Conservation (phyloP, 2,888 invertebrate species). For the Diarsia mendica region DNA sequence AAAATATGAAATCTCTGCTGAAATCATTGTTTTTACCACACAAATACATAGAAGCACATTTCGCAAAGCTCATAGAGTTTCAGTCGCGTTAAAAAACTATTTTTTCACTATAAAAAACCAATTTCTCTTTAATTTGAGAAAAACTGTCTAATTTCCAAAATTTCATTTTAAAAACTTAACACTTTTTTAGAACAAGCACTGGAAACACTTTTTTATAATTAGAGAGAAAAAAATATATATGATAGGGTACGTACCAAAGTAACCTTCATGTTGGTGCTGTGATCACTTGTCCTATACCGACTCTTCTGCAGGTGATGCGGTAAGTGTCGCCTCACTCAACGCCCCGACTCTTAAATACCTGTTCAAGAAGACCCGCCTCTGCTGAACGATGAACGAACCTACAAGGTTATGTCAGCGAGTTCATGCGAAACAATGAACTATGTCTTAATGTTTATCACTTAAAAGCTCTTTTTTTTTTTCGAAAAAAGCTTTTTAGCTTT, state of each 20-base stretch:
- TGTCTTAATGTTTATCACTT: conserved; percentile 44
- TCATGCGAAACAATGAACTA: conserved; percentile 67
- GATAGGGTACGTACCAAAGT: conserved; percentile 80
- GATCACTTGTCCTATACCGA: conserved; percentile 64
- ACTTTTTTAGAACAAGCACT: conserved; percentile 24
- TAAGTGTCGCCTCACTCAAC: conserved; percentile 78
- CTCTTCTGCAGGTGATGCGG: conserved; percentile 75
- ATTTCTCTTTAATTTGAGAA: no score
- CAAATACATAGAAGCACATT: conserved; percentile 27
- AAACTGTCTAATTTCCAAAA: not conserved
- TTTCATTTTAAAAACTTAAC: not conserved
- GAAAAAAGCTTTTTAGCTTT: conserved; percentile 29
- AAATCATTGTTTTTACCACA: conserved; percentile 7
- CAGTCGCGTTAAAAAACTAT: conserved; percentile 52
- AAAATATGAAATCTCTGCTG: not conserved
- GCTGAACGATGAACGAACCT: conserved; percentile 73
- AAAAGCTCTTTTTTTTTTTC: conserved; percentile 26
- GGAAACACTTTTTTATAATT: conserved; percentile 27
- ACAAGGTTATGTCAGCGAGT: conserved; percentile 80
- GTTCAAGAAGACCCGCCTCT: conserved; percentile 69
- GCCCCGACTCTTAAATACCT: conserved; percentile 82
- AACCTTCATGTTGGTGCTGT: conserved; percentile 75
- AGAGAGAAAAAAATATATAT: conserved; percentile 1
- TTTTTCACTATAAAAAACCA: not conserved
- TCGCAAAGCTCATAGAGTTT: conserved; percentile 56